Conservation (phyloP, 2,888 invertebrate genomes). For the Tipula unca region DNA sequence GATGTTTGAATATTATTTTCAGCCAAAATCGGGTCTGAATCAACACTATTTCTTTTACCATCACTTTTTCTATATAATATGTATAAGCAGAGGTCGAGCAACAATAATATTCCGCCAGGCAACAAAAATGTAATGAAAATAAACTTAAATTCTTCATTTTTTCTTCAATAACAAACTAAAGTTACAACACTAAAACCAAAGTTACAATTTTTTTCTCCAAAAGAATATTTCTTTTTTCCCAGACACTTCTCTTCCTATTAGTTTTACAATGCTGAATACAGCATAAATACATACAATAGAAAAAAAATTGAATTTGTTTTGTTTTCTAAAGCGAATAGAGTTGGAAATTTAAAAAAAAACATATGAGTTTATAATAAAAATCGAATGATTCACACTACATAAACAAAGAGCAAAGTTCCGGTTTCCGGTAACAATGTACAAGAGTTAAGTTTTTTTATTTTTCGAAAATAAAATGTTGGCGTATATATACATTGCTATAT, state of each 20-base stretch:
- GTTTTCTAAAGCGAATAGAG: neutral
- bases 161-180: too few relatives aligned
- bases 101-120: too few relatives aligned
- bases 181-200: too few relatives aligned
- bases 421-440: conserved; percentile 20
- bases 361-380: neutral
- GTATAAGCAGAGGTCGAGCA: too few relatives aligned
- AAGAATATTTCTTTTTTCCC: neutral
- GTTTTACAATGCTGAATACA: neutral
- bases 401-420: conserved; percentile 24
- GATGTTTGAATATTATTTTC: too few relatives aligned
- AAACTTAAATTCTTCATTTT: too few relatives aligned
- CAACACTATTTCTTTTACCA: too few relatives aligned
- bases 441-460: neutral
- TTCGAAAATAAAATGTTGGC: neutral
- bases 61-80: too few relatives aligned
- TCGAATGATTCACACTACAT: conserved; percentile 24
- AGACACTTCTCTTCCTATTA: neutral
- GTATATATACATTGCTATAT: neutral
- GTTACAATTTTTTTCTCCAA: neutral
- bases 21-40: too few relatives aligned
- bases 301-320: neutral
- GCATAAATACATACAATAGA: neutral
- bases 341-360: neutral
- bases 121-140: too few relatives aligned